Percentiles rank a stretch among this genome's conserved stretches.
These are phyloP conservation scores for Oophaga pumilio DNA, from an alignment of 2,113 vertebrate genomes.

Conservation along the genomic window DNA sequence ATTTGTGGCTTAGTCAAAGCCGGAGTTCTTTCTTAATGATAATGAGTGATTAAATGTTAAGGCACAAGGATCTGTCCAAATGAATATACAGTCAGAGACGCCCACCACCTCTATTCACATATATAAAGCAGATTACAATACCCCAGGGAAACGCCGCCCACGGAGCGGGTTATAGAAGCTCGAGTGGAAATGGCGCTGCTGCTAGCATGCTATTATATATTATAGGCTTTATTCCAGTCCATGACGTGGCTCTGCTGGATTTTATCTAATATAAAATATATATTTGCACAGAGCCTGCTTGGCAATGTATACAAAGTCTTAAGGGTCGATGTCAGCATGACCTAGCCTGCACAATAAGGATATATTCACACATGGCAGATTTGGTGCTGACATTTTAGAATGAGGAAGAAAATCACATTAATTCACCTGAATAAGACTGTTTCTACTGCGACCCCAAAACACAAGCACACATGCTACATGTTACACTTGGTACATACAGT, in stretches of 20 bases:
- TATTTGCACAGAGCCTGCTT: slow-evolving; percentile 13
- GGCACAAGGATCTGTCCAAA: background rate
- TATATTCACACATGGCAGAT: background rate
- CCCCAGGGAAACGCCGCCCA: background rate
- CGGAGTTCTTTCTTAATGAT: background rate
- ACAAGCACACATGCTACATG: too few relatives aligned
- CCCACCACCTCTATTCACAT: background rate
- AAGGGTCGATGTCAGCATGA: background rate
- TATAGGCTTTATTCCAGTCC: background rate
- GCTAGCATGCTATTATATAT: background rate
- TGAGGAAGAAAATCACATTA: too few relatives aligned
- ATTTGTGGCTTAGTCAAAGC: background rate
- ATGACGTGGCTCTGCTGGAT: slow-evolving; percentile 9
- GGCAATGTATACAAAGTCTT: background rate
- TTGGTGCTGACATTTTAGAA: too few relatives aligned
- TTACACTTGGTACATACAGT: too few relatives aligned
- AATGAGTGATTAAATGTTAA: background rate
- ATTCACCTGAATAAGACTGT: too few relatives aligned
- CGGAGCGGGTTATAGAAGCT: background rate
- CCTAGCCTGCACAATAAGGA: background rate
- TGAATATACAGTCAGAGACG: background rate
- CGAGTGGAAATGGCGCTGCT: background rate
- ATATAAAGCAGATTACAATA: background rate
- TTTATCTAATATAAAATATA: background rate
- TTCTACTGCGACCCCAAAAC: too few relatives aligned